Evolutionary conservation across 2,888 invertebrate genomes (phyloP), one percentile per base, ranked within the genome.

Genomic region (Zelleria hepariella): DNA sequence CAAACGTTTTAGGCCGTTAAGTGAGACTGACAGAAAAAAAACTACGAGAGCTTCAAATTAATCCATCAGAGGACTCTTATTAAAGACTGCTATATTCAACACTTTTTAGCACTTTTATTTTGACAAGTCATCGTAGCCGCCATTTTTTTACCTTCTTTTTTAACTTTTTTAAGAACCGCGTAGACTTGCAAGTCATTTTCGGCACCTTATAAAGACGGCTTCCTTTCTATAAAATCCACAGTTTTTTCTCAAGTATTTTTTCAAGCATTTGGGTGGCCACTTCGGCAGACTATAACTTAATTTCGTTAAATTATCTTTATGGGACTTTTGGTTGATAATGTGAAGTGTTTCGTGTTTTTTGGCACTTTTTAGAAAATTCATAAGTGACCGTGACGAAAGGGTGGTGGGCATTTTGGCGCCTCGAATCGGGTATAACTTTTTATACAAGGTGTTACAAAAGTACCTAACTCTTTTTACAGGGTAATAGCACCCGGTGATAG

Each of bases 301-400:
- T 82, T 72, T 74, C 69, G 64, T 74, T 75, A 72, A 75, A 79
- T 80, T 68, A 75, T 68, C 69, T 73, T 58, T 58, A 58, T 58
- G 52, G 42, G 8, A 15, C 32, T 42, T 15, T 42, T 15, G 32
- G 32, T 15, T 5, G 23, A 10, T 27, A 53, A 23, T 42, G 25
- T 53, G 53, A 24, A 53, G 25, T 18, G 32, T 18, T 7, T 58
- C 20, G 15, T 21, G 15, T 53, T 53, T 53, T 58, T 58, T 47
- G 27, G 23, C 52, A n/a, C 8, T 27, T 58, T 52, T 42, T 23
- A 10, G 49, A 10, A 23, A 52, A 42, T 53, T 58, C 53, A 42
- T 58, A 82, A 76, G 49, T 67, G 71, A 74, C 75, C 81, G 76
- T 84, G 78, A 70, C 83, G 74, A 80, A 82, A 81, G 79, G 74